Evolutionary conservation across 2,113 vertebrate species (phyloP).

Genomic region (Poeciliopsis occidentalis): DNA sequence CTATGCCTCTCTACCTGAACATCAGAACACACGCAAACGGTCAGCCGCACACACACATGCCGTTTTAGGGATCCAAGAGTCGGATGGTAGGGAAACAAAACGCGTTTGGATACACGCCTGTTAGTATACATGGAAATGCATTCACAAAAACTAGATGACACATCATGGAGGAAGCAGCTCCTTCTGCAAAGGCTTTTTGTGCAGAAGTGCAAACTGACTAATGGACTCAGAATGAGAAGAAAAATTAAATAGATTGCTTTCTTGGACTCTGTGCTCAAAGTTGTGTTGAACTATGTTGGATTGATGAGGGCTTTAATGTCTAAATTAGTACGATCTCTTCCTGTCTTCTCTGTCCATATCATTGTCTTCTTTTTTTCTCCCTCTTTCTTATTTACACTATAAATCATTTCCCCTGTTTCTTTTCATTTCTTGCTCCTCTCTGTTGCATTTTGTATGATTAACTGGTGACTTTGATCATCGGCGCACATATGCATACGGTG

Average conservation of each 20-base stretch:
- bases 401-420: conserved; percentile 1
- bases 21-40: conserved; percentile 44
- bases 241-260: conserved; percentile 70
- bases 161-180: neutral
- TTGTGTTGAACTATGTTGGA: conserved; percentile 65
- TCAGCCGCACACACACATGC: conserved; percentile 6
- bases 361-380: conserved; percentile 47
- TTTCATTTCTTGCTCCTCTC: conserved; percentile 31
- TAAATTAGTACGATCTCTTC: conserved; percentile 63
- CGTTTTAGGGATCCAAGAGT: conserved; percentile 30
- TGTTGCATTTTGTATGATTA: conserved; percentile 69
- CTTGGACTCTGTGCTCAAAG: conserved; percentile 55
- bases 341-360: conserved; percentile 44
- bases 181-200: conserved; percentile 7
- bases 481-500: conserved; percentile 27
- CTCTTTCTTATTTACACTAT: conserved; percentile 52
- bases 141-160: conserved; percentile 9
- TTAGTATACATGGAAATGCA: conserved; percentile 28
- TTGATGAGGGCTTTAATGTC: conserved; percentile 71
- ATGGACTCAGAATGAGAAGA: conserved; percentile 50
- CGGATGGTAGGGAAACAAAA: conserved; percentile 42
- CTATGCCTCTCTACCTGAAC: conserved; percentile 76
- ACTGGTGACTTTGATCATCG: conserved; percentile 68
- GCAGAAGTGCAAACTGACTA: conserved; percentile 30
- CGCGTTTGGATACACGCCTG: conserved; percentile 38